Evolutionary conservation across 2,797 vertebrate genomes (phyloP).

Genomic region (Xerus rutilus): DNA sequence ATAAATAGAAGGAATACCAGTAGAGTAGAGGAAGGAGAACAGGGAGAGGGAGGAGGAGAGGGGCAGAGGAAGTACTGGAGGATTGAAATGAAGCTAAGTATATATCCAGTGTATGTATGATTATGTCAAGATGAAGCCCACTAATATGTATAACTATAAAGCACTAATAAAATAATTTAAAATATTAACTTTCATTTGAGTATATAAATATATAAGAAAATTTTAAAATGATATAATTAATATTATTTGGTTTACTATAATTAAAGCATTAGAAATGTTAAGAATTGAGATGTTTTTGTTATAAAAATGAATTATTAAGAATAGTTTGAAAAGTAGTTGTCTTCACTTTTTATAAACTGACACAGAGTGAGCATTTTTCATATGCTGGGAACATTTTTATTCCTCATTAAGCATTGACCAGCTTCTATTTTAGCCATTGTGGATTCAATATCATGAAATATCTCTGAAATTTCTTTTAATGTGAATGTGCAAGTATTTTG

Average conservation of each 20-base stretch:
- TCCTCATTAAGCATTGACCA: not conserved
- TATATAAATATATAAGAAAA: not conserved
- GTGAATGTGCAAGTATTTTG: not conserved
- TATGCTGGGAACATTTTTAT: not conserved
- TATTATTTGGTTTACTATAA: not conserved
- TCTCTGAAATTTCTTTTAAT: not conserved
- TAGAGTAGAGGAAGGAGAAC: no score
- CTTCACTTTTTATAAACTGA: not conserved
- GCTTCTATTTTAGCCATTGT: not conserved
- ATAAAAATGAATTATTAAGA: constrained; percentile 27
- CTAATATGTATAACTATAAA: no score
- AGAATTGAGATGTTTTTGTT: not conserved
- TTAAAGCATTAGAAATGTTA: constrained; percentile 22
- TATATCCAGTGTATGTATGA: no score
- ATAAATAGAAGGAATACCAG: no score
- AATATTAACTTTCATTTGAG: not conserved
- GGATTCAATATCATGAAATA: not conserved
- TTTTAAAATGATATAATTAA: not conserved
- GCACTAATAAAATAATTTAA: not conserved
- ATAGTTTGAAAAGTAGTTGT: not conserved
- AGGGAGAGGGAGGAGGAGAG: no score
- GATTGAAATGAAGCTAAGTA: no score
- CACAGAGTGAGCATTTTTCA: not conserved
- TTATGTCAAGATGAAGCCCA: no score
- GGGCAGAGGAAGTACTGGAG: no score